Evolutionary conservation across 2,888 invertebrate species (phyloP).

Genomic region (Zygothrica quintamaculata): DNA sequence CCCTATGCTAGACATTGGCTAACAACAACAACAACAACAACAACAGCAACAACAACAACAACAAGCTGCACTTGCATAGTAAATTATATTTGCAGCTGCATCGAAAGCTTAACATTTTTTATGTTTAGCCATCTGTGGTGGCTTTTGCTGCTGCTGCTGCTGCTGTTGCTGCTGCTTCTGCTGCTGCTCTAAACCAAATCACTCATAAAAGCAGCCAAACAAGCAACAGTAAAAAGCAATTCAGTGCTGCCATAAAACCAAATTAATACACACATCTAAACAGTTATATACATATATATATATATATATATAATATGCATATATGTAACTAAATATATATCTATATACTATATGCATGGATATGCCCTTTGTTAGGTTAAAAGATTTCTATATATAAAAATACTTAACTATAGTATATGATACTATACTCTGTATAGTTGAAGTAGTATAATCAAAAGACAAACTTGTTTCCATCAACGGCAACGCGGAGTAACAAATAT

Average conservation of each 20-base stretch:
- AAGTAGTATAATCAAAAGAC: slow-evolving; percentile 56
- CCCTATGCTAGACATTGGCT: slow-evolving; percentile 38
- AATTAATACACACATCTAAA: slow-evolving; percentile 56
- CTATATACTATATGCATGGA: slow-evolving; percentile 23
- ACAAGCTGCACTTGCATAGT: slow-evolving; percentile 28
- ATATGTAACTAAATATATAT: slow-evolving; percentile 36
- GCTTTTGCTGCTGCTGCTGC: neutral
- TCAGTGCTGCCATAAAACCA: slow-evolving; percentile 73
- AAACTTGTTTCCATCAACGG: slow-evolving; percentile 64
- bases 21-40: slow-evolving; percentile 33
- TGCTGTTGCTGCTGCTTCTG: slow-evolving; percentile 45
- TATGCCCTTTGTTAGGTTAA: slow-evolving; percentile 54
- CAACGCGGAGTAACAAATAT: slow-evolving; percentile 58
- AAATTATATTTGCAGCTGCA: slow-evolving; percentile 53
- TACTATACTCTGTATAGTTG: slow-evolving; percentile 1
- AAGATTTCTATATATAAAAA: neutral
- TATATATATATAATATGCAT: slow-evolving; percentile 4
- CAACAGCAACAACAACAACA: too few species aligned
- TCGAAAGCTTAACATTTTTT: slow-evolving; percentile 47
- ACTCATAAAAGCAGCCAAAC: slow-evolving; percentile 61
- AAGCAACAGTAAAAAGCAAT: slow-evolving; percentile 72
- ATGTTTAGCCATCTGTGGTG: slow-evolving; percentile 50
- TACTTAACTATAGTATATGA: too few species aligned
- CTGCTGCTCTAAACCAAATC: slow-evolving; percentile 60
- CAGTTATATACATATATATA: slow-evolving; percentile 22